A percentile compares a stretch with the other conserved stretches of the same genome.
Conservation (phyloP, 2,888 invertebrate genomes). For the Drosophila dives region DNA sequence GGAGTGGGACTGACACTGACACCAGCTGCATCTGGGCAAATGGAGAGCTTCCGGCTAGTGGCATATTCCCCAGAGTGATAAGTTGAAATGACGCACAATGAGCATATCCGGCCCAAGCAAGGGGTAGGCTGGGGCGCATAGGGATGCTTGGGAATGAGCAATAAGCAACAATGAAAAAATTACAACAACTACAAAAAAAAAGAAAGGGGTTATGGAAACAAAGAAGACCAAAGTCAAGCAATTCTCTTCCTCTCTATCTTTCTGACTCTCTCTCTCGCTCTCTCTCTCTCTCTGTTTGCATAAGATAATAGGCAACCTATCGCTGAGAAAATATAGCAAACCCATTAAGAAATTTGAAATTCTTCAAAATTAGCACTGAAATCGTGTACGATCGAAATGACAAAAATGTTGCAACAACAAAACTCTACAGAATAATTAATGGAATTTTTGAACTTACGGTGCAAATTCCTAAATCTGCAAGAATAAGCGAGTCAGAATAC, state of each 20-base stretch:
- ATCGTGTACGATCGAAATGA: constrained; percentile 6
- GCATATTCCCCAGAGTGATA: constrained; percentile 62
- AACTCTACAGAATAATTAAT: constrained; percentile 63
- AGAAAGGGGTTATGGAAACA: constrained; percentile 21
- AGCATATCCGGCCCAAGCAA: constrained; percentile 60
- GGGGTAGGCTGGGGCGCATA: constrained; percentile 21
- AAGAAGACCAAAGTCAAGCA: constrained; percentile 20
- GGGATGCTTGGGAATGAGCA: constrained; percentile 26
- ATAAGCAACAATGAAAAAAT: constrained; percentile 4
- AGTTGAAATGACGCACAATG: constrained; percentile 70
- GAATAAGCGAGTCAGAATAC: neutral
- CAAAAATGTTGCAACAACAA: constrained; percentile 4
- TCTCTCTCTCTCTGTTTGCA: constrained; percentile 15
- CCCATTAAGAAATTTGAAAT: constrained; percentile 71
- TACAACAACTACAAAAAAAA: neutral
- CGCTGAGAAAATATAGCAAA: constrained; percentile 26
- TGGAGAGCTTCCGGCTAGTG: constrained; percentile 58
- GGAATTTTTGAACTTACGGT: constrained; percentile 75
- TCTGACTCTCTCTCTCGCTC: neutral
- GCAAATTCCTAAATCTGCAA: constrained; percentile 52
- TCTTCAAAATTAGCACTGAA: constrained; percentile 65
- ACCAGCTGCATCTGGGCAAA: constrained; percentile 50
- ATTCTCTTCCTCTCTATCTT: neutral
- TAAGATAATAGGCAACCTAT: constrained; percentile 48
- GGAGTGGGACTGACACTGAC: constrained; percentile 2